phyloP scores from a whole-genome alignment of 1,140 invertebrate species.

The Dendrolimus punctatus region DNA sequence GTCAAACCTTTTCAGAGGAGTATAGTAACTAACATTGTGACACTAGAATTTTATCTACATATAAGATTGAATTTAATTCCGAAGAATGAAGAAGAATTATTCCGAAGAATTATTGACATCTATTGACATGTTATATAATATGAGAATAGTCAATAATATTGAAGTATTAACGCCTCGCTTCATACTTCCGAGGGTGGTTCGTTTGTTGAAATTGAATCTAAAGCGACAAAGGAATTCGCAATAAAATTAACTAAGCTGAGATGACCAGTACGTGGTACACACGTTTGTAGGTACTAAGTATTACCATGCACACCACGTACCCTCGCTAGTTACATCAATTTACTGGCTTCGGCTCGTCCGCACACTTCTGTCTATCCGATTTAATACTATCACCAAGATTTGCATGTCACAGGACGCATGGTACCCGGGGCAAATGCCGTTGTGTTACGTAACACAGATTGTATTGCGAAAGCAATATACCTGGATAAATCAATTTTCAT shows the following conservation, averaged over 20 bases:
- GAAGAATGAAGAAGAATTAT: too few species aligned
- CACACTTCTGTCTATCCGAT: constrained; percentile 46
- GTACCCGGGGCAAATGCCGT: constrained; percentile 38
- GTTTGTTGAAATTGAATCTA: constrained; percentile 32
- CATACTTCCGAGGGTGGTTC: constrained; percentile 11
- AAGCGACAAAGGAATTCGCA: constrained; percentile 38
- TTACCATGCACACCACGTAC: constrained; percentile 29
- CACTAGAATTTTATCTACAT: too few species aligned
- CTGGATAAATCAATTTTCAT: constrained; percentile 48
- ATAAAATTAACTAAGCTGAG: constrained; percentile 40
- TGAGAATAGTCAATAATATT: too few species aligned
- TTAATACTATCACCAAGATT: constrained; percentile 66
- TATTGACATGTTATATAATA: too few species aligned
- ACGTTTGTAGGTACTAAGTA: constrained; percentile 14
- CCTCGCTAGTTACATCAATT: constrained; percentile 53
- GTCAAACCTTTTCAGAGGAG: too few species aligned
- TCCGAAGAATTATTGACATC: too few species aligned
- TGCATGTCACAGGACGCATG: constrained; percentile 60
- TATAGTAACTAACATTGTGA: too few species aligned
- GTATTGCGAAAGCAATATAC: constrained; percentile 41
- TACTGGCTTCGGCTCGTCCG: constrained; percentile 33
- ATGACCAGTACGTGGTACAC: constrained; percentile 21
- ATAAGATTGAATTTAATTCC: too few species aligned
- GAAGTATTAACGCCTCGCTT: background rate
- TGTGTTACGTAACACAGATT: constrained; percentile 37